phyloP scores from a whole-genome alignment of 2,113 vertebrate genomes.

The Australoheros scitulus region DNA sequence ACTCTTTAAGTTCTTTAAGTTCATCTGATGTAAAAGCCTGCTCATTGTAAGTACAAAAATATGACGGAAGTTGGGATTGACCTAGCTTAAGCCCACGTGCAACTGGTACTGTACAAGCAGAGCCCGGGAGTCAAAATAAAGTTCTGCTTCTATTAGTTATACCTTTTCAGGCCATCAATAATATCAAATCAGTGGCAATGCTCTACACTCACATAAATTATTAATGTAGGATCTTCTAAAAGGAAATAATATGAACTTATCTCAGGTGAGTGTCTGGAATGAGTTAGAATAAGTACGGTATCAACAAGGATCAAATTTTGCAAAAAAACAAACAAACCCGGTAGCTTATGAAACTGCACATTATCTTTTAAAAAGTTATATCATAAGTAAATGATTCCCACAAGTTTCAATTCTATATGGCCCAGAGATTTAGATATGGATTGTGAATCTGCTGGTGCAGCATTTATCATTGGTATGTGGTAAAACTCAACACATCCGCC shows the following conservation, averaged over 20 bases:
- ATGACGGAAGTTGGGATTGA: background rate
- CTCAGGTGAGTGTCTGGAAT: background rate
- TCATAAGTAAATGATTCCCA: background rate
- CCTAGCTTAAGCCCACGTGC: background rate
- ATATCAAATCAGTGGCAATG: background rate
- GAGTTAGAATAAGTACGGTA: background rate
- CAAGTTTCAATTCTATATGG: background rate
- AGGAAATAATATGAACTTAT: background rate
- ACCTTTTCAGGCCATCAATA: background rate
- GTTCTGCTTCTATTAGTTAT: background rate
- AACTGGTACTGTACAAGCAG: background rate
- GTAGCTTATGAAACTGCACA: background rate
- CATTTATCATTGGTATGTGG: constrained; percentile 13
- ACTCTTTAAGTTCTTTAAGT: fast-evolving
- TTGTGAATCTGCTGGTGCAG: constrained; percentile 3
- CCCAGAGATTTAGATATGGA: constrained; percentile 3
- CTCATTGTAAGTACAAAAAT: background rate
- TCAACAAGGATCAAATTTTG: background rate
- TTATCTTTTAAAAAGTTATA: background rate
- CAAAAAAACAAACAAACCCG: background rate
- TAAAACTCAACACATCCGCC: constrained; percentile 14
- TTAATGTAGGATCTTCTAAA: background rate
- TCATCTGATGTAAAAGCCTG: background rate
- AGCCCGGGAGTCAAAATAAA: fast-evolving
- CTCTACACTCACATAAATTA: fast-evolving